Evolutionary conservation across 2,797 vertebrate genomes (phyloP), one percentile per base, ranked within the genome.

Genomic region (Poecilia gillii): DNA sequence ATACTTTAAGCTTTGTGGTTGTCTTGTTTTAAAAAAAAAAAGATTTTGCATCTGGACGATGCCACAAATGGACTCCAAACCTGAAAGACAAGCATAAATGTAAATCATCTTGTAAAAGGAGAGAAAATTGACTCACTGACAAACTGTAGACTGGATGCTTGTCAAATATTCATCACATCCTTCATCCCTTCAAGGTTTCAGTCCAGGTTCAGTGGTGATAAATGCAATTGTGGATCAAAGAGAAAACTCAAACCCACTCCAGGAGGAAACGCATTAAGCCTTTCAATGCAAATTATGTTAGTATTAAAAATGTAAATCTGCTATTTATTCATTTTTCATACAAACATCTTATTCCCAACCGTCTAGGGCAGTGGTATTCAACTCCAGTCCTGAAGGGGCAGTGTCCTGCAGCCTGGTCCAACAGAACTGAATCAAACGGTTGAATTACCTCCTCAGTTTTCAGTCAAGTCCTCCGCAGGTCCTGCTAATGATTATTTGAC

Each of bases 261-360:
- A 90, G 6, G 41, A 85, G 85, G 91, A 84, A 86, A 80, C 77
- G 13, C 77, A 81, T 84, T 85, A 89, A 90, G 89, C 85, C 84
- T 89, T 92, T 85, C 90, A 84, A 91, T 93, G 93, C 92, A 90
- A 88, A 91, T 93, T 93, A 92, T 89, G 91, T 95, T 95, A 95
- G 93, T 92, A 93, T 96, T 93, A 93, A 94, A 94, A 95, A 96
- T 94, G 89, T 92, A 94, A 92, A 94, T 84, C 90, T 91, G 91
- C 92, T 87, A 88, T 83, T 87, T 88, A 95, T 95, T 92, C 91
- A 94, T 95, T 93, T 96, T 96, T 96, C 91, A 96, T 95, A 91
- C 70, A 77, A 86, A 77, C 81, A 81, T 91, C 88, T 77, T 89
- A 41, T 90, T 87, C 83, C 80, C 84, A 81, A 89, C 76, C 87